Base-by-base conservation (phyloP, 2,797 vertebrate genomes). In the Antennarius maculatus region DNA sequence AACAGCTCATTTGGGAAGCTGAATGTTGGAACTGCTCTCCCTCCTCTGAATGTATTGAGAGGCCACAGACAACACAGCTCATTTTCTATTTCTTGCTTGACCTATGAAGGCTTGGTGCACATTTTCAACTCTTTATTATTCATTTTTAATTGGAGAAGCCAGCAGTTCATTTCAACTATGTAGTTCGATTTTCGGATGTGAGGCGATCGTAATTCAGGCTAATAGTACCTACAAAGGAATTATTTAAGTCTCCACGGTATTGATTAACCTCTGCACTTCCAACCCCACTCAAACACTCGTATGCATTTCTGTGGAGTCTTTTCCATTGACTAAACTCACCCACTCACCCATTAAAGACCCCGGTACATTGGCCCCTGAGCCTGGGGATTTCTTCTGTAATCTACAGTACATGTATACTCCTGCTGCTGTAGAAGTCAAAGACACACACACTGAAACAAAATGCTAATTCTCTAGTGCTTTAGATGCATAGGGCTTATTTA, bases 1-100 rank as follows among this genome's bases (percentile, higher is more conserved):
- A 80, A 84, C 67, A 45, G 77, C 85, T 88, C 73, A 61, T 88
- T 81, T 83, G 71, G 75, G 80, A 78, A 81, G 71, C 41, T 61
- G 50, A 52, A 66, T 69, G 71, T 72, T 82, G 48, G 48, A 68
- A 54, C 64, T 61, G 55, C 62, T 46, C 42, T 52, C 14, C 37
- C 28, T 47, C 28, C 47, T 54, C 49, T n/a, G 10, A 23, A 46
- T 54, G 57, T 5, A 37, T 15, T 48, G 50, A 50, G 62, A 57
- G 43, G 67, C 70, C 43, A 48, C 67, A 70, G 80, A 59, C 74
- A 62, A 50, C 55, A n/a, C 55, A 16, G 61, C 78, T 78, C 67
- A 67, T 52, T 66, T 77, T 60, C 34, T 34, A 42, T 69, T 77
- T 76, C 59, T 53, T 9, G 31, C 69, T 49, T 81, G 82, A 84